Evolutionary conservation across 2,888 invertebrate species (phyloP), one percentile per base, ranked within the genome.

Genomic region (Incurvaria masculella): DNA sequence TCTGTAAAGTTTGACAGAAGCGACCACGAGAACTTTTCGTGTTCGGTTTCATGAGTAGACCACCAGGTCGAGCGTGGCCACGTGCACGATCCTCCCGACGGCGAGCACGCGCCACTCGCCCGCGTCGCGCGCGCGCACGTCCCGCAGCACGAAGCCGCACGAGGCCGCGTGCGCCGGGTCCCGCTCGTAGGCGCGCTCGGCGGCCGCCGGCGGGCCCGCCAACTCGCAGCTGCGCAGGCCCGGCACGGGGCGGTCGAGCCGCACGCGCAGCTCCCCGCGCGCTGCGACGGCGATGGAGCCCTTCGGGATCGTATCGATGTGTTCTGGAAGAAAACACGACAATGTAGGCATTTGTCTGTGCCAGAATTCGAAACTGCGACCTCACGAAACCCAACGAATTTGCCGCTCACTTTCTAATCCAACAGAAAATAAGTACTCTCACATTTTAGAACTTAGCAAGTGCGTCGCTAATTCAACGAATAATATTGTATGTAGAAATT

Each of bases 71-170:
- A 33, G 33, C 51, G 21, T 57, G 0, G 63, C 63, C 49, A 57
- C 53, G 18, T 69, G 71, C 0, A 68, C 61, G 3, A 75, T 66
- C 19, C 54, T 61, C 0, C 73, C 74, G 0, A 74, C 63, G 0
- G 62, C 76, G 0, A 61, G 53, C 2, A 76, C 65, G 2, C n/a
- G 57, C 75, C 75, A 76, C 0, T 49, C 1, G 0, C 75, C 76
- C 8, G 53, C 53, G 40, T 76, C 75, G 0, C 52, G 42, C 16
- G 39, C 50, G 0, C 67, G 70, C 1, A 74, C 51, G 49, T 74
- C 70, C 0, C 57, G 58, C 5, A 76, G 49, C 0, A 57, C 47
- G 42, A 63, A 76, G 1, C 61, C 64, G 49, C 76, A 76, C 5
- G 49, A 56, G 10, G 58, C 55, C 45, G 57, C 49, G 3, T 65